These are phyloP conservation scores for Didymodactylos carnosus DNA, from an alignment of 2,888 invertebrate species.

Conservation along the genomic window DNA sequence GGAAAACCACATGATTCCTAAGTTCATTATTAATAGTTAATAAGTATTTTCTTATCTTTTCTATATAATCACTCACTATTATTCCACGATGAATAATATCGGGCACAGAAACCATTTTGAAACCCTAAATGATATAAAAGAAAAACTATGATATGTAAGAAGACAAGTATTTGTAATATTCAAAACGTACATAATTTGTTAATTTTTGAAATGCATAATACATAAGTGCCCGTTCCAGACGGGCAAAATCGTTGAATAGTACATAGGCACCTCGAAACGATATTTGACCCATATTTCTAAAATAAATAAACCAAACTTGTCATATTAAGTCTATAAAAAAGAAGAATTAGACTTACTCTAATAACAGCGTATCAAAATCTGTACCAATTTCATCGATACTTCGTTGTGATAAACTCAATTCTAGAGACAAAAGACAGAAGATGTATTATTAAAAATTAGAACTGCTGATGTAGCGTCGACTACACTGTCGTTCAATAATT, in stretches of 20 bases:
- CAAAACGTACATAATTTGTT: neutral
- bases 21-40: neutral
- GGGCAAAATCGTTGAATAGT: slow-evolving; percentile 7
- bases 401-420: neutral
- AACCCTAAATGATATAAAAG: neutral
- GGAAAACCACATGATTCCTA: slow-evolving; percentile 14
- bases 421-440: neutral
- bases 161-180: neutral
- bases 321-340: neutral
- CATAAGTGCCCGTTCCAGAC: slow-evolving; percentile 6
- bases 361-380: neutral
- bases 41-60: neutral
- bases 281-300: slow-evolving; percentile 1
- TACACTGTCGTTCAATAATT: no score
- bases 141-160: neutral
- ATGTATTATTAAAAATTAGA: neutral
- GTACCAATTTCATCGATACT: slow-evolving; percentile 6
- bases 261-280: slow-evolving; percentile 10
- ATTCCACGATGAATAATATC: slow-evolving; percentile 12
- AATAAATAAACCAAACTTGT: neutral
- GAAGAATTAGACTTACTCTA: neutral
- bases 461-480: no score
- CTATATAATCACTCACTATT: neutral
- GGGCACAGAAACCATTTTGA: slow-evolving; percentile 5
- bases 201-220: slow-evolving; percentile 5